Conservation (phyloP, 2,113 vertebrate genomes). For the Chamaetylas fuelleborni region DNA sequence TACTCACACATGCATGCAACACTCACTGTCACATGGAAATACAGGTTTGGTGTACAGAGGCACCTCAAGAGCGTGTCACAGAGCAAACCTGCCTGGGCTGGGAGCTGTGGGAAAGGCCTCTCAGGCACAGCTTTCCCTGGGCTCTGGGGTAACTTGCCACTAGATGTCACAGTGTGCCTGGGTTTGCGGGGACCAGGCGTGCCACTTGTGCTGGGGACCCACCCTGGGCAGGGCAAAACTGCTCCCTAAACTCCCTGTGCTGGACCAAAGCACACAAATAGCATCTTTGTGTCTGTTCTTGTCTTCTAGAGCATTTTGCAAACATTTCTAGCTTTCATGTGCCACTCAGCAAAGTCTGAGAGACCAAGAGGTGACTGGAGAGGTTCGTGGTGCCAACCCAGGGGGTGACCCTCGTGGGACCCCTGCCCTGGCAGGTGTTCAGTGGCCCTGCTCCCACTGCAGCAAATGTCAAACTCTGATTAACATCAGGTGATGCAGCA, state of each 20-base stretch:
- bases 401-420: fast-evolving
- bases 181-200: not conserved
- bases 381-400: not conserved
- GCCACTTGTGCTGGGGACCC: not conserved
- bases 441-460: not conserved
- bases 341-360: not conserved
- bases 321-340: not conserved
- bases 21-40: fast-evolving
- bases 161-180: conserved; percentile 52
- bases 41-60: not conserved
- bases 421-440: not conserved
- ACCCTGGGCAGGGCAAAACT: fast-evolving
- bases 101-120: not conserved
- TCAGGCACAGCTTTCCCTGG: not conserved
- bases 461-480: fast-evolving
- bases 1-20: fast-evolving
- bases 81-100: not conserved
- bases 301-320: not conserved
- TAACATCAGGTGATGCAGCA: not conserved
- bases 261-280: not conserved
- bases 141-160: not conserved
- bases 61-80: fast-evolving
- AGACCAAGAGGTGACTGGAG: not conserved
- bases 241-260: not conserved
- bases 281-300: not conserved